Percentiles rank a stretch among this genome's conserved stretches.
Conservation (phyloP, 2,113 vertebrate genomes). For the Gobio gobio region DNA sequence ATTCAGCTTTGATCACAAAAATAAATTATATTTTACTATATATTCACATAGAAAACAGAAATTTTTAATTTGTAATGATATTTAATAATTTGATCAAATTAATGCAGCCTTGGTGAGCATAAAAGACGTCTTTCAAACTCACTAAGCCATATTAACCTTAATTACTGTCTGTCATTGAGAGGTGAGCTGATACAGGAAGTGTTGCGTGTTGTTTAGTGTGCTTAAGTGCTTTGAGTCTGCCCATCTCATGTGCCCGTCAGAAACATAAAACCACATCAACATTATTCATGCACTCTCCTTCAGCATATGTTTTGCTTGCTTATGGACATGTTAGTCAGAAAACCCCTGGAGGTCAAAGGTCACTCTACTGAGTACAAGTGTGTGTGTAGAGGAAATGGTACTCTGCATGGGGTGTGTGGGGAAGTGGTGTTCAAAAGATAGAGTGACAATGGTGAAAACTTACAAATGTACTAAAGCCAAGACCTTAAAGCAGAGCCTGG, state of each 20-base stretch:
- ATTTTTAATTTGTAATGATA: neutral
- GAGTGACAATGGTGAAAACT: neutral
- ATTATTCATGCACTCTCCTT: conserved; percentile 56
- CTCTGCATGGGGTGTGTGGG: conserved; percentile 60
- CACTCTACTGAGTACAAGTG: conserved; percentile 80
- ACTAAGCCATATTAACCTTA: neutral
- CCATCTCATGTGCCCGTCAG: conserved; percentile 72
- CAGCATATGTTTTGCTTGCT: conserved; percentile 75
- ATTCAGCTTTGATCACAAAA: no score
- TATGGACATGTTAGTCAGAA: conserved; percentile 77
- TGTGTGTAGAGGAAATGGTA: conserved; percentile 71
- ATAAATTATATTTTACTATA: no score
- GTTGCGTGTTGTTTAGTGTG: neutral
- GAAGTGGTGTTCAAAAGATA: neutral
- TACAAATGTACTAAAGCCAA: neutral
- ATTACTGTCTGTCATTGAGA: neutral
- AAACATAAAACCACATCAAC: conserved; percentile 69
- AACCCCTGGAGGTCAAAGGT: conserved; percentile 74
- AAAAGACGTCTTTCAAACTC: neutral
- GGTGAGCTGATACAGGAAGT: no score
- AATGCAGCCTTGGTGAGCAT: neutral
- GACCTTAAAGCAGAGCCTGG: neutral
- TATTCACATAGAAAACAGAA: neutral
- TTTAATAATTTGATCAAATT: neutral
- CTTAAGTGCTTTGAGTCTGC: no score